Evolutionary conservation across 2,888 invertebrate genomes (phyloP), one percentile per base, ranked within the genome.

Genomic region (Apodemia mormo): DNA sequence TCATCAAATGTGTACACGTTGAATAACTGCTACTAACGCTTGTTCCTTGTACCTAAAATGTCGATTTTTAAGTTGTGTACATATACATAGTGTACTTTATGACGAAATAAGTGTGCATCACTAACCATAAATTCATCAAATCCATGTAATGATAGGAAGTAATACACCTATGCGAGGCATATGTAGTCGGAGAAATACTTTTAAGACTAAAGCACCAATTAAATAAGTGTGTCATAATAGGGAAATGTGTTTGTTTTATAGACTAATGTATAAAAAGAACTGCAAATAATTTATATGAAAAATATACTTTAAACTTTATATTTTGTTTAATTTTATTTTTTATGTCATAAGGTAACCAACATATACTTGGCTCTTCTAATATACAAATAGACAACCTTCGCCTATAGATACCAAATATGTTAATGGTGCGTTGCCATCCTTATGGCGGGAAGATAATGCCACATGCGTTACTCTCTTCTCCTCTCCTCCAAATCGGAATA

Each of bases 261-360:
- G 84, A 85, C 72, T 88, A 88, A 89, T 88, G 85, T 88, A 89
- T 85, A 76, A 80, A 86, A 89, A 89, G 88, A 89, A 89, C 86
- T 88, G 87, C 87, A 90, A 90, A 85, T 90, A 90, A 90, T 90
- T 90, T 91, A 90, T 90, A 90, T 86, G 87, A 88, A 85, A 90
- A 90, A 5, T 90, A 92, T 90, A 92, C 89, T 91, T 86, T 90
- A 87, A 87, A 89, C 86, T 85, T 87, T 82, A 86, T 74, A 74
- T 73, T 73, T 74, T 76, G 86, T 89, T 89, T 81, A 75, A 79
- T 77, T 49, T 45, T 45, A 3, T 40, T 40, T 40, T 40, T 40
- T 40, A 40, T 40, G 8, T 40, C 40, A 7, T 8, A 40, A 40
- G 37, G 37, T 33, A 33, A 5, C 37, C 37, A 79, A 1, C 9